Evolutionary conservation across 2,797 vertebrate genomes (phyloP).

Genomic region (Acridotheres tristis): DNA sequence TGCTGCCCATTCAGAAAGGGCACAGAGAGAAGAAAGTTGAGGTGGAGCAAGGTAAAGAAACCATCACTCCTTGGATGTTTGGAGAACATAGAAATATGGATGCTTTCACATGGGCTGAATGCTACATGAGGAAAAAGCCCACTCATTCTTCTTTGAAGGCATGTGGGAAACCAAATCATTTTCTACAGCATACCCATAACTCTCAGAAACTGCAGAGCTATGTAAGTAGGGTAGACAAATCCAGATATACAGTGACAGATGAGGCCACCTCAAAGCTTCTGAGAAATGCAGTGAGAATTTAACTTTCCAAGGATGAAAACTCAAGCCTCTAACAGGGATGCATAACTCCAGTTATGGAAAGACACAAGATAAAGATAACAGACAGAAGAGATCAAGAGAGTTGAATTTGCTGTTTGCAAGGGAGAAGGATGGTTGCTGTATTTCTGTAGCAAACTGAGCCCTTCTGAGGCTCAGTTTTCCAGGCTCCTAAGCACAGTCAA

Average conservation of each 20-base stretch:
- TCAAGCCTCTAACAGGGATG: neutral
- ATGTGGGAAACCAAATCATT: neutral
- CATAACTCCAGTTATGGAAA: neutral
- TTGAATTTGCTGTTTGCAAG: neutral
- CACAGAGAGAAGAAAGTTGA: neutral
- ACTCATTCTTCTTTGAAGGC: neutral
- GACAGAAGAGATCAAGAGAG: neutral
- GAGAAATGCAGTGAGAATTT: neutral
- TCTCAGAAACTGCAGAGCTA: neutral
- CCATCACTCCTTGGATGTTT: neutral
- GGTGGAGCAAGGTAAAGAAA: neutral
- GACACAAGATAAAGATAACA: neutral
- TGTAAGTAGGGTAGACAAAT: neutral
- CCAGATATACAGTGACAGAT: neutral
- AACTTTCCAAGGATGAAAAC: neutral
- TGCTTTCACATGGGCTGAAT: neutral
- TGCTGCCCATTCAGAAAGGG: neutral
- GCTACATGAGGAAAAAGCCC: neutral
- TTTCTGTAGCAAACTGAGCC: neutral
- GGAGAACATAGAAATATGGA: neutral
- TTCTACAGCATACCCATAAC: neutral
- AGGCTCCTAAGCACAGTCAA: neutral
- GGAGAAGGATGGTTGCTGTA: neutral
- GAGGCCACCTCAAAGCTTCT: neutral
- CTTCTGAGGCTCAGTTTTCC: neutral